Conservation (phyloP, 2,797 vertebrate genomes). For the Enteromius unitaeniatus region DNA sequence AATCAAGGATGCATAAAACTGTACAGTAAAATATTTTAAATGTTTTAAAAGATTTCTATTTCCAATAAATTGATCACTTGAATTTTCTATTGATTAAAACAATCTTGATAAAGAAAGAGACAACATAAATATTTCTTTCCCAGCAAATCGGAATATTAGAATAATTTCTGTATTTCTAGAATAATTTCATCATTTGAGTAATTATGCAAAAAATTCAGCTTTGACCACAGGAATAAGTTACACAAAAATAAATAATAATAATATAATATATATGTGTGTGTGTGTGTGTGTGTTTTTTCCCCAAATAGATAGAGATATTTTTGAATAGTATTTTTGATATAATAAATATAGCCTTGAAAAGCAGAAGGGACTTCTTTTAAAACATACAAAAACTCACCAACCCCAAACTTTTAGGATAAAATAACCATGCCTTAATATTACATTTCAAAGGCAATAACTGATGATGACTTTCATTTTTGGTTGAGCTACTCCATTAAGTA, state of each 20-base stretch:
- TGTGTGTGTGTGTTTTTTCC: too few relatives aligned
- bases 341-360: too few relatives aligned
- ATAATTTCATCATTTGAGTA: neutral
- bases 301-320: too few relatives aligned
- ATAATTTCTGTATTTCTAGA: too few relatives aligned
- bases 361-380: too few relatives aligned
- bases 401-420: neutral
- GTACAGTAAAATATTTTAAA: neutral
- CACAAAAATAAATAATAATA: too few relatives aligned
- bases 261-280: too few relatives aligned
- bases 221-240: neutral
- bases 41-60: neutral
- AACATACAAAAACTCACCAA: neutral
- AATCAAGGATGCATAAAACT: neutral
- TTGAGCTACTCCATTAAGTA: neutral
- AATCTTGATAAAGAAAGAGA: too few relatives aligned
- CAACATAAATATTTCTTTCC: neutral
- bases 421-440: neutral
- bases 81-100: neutral
- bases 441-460: neutral
- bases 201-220: neutral
- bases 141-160: neutral
- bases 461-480: too few relatives aligned
- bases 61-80: neutral
- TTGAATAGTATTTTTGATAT: too few relatives aligned